Evolutionary conservation across 1,140 invertebrate genomes (phyloP).

Genomic region (Artemia franciscana): DNA sequence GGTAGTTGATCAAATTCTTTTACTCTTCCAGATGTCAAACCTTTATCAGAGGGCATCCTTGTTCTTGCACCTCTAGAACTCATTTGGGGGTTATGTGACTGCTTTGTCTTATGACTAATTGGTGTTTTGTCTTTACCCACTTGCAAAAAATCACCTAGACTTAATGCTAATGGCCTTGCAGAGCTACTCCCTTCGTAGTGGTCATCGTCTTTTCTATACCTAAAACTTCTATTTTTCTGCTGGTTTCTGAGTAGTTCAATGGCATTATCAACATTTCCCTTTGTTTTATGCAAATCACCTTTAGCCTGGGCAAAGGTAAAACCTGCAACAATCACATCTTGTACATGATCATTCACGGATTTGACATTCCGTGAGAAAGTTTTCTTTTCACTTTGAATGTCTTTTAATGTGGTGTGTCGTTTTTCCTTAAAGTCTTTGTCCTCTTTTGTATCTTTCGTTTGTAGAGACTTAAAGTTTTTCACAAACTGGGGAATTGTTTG

Average conservation of each 20-base stretch:
- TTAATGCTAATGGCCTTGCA: not conserved
- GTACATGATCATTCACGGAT: not conserved
- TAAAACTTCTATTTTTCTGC: not conserved
- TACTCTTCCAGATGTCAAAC: too few species aligned
- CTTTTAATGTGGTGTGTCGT: not conserved
- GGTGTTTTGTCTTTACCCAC: not conserved
- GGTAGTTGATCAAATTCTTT: not conserved
- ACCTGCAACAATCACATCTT: not conserved
- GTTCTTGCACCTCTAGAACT: too few species aligned
- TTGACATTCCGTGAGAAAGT: not conserved
- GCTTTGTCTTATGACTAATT: not conserved
- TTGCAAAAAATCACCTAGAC: not conserved
- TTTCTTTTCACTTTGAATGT: not conserved
- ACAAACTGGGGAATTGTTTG: not conserved
- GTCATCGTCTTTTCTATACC: not conserved
- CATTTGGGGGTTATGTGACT: too few species aligned
- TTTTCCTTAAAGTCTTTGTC: not conserved
- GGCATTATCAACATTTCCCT: not conserved
- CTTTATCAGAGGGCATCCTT: too few species aligned
- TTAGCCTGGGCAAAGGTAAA: not conserved
- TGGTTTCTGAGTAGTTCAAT: not conserved
- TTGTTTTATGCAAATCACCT: not conserved
- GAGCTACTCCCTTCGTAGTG: not conserved
- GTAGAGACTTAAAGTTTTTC: not conserved
- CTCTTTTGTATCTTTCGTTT: not conserved